These are phyloP conservation scores for Pelvicachromis taeniatus DNA, from an alignment of 2,113 vertebrate genomes.

Conservation along the genomic window DNA sequence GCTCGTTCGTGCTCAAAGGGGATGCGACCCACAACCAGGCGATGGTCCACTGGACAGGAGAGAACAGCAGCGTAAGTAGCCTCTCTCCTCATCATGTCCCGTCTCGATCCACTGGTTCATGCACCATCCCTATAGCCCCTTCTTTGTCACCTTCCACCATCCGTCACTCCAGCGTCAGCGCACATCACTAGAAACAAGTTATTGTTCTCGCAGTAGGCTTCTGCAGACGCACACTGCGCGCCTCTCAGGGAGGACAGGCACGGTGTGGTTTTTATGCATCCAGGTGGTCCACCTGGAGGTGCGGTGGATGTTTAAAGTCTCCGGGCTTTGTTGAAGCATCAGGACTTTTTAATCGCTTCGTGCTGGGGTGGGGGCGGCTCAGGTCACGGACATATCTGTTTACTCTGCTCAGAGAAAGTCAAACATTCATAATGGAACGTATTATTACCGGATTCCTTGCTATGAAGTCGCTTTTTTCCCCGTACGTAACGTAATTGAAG, in stretches of 20 bases:
- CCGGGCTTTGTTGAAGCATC: not conserved
- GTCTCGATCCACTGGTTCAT: not conserved
- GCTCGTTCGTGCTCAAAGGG: constrained; percentile 94
- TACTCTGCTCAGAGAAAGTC: not conserved
- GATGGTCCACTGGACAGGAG: constrained; percentile 98
- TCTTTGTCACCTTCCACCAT: constrained; percentile 33
- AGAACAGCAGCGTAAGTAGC: constrained; percentile 97
- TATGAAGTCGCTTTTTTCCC: not conserved
- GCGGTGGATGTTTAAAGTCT: not conserved
- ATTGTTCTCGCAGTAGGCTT: constrained; percentile 20
- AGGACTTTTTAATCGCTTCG: not conserved
- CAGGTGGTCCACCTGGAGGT: constrained; percentile 19
- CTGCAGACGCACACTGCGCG: not conserved
- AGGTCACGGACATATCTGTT: not conserved
- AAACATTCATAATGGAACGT: not conserved
- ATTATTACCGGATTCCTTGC: not conserved
- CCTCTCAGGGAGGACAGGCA: not conserved
- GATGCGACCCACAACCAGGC: constrained; percentile 98
- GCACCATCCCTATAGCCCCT: not conserved
- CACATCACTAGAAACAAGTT: constrained; percentile 20
- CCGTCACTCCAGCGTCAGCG: not conserved
- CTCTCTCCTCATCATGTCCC: not conserved
- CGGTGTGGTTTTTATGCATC: constrained; percentile 27
- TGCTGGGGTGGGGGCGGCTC: not conserved
- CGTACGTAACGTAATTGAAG: not conserved